phyloP scores from a whole-genome alignment of 1,140 invertebrate genomes.

The Tetragnatha versicolor region DNA sequence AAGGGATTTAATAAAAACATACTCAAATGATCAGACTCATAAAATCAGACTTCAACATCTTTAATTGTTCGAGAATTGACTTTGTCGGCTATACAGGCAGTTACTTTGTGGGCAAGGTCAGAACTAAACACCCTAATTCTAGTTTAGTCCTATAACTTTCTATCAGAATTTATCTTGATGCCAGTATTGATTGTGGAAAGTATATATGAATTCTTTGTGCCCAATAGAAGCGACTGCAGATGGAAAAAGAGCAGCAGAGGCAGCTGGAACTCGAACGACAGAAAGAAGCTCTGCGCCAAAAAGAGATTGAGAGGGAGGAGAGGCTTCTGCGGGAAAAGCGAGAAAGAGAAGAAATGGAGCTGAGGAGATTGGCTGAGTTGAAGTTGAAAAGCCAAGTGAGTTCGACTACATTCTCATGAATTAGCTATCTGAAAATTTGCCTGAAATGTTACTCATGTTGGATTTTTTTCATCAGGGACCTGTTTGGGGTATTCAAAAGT shows the following conservation, averaged over 20 bases:
- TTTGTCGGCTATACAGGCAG: too few species aligned
- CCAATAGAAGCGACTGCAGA: constrained; percentile 14
- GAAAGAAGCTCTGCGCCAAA: constrained; percentile 57
- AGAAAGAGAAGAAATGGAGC: constrained; percentile 46
- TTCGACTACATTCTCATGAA: not conserved
- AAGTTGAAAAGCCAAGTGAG: constrained; percentile 57
- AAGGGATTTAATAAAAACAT: too few species aligned
- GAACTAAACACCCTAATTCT: too few species aligned
- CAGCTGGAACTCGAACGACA: constrained; percentile 43
- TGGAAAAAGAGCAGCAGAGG: constrained; percentile 33
- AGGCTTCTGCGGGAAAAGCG: constrained; percentile 42
- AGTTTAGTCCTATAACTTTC: not conserved
- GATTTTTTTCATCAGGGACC: constrained; percentile 55
- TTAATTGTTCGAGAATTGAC: too few species aligned
- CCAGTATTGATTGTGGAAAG: too few species aligned
- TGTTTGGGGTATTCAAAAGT: constrained; percentile 58
- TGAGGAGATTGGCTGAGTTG: constrained; percentile 61
- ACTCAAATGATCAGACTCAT: too few species aligned
- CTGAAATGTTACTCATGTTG: not conserved
- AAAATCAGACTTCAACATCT: too few species aligned
- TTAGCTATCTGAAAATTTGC: too few species aligned
- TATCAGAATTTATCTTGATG: not conserved
- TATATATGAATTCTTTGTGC: too few species aligned
- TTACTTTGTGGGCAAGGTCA: too few species aligned
- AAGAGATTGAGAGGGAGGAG: constrained; percentile 56